A percentile compares a stretch with the other conserved stretches of the same genome.
Evolutionary conservation across 2,797 vertebrate species (phyloP).

Genomic region (Molossus alvarezi): DNA sequence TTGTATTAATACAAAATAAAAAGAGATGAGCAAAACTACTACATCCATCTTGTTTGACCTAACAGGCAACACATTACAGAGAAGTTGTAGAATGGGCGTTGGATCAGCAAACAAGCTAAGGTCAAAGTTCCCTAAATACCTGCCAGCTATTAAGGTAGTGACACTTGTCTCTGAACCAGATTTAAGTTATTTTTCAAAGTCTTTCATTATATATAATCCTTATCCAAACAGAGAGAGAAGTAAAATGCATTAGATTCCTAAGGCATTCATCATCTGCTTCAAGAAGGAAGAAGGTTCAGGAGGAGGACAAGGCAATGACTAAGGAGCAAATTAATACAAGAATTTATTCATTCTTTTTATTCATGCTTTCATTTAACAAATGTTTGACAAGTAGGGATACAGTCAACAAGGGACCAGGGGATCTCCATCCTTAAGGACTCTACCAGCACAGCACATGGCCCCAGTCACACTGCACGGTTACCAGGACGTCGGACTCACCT

Average conservation of each 20-base stretch:
- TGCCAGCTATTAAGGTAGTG: background rate
- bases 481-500: background rate
- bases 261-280: background rate
- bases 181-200: slow-evolving; percentile 53
- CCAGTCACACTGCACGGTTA: too few relatives aligned
- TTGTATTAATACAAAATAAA: slow-evolving; percentile 63
- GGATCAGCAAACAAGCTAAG: background rate
- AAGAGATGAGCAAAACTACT: background rate
- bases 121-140: background rate
- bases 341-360: background rate
- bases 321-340: background rate
- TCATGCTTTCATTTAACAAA: background rate
- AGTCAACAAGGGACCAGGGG: background rate
- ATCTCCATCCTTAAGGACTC: background rate
- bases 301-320: background rate
- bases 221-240: background rate
- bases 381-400: background rate
- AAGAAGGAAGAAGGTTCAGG: background rate
- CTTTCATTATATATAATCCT: slow-evolving; percentile 4
- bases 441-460: background rate
- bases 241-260: background rate
- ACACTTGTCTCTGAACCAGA: background rate
- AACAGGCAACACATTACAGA: background rate
- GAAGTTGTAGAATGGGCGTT: background rate
- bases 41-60: background rate